Evolutionary conservation across 2,113 vertebrate species (phyloP), one percentile per base, ranked within the genome.

Genomic region (Chloebia gouldiae): DNA sequence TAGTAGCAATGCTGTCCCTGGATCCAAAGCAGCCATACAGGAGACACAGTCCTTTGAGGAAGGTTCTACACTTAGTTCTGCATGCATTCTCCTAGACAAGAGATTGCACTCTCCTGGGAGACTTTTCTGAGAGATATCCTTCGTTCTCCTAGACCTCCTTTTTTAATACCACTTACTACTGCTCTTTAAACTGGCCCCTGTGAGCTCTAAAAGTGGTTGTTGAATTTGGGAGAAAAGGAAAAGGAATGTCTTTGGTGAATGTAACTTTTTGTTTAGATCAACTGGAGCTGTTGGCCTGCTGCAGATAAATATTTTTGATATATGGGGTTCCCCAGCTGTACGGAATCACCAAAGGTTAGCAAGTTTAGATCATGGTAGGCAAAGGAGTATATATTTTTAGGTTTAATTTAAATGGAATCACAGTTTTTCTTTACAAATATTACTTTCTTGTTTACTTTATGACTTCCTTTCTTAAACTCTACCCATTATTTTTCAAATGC

Each of bases 61-160:
- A 59, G 6, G 3, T 50, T 11, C 10, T 40, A 3, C 0, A 1
- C 18, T 45, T 69, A 17, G 23, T 9, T 44, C 20, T 69, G 6
- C 33, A 22, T 17, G 7, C 16, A 12, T 86, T 84, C 33, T 9
- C 13, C 56, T 35, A 30, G 24, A 44, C 10, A 45, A 86, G 57
- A 70, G 10, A 15, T 37, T 66, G 40, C 14, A 40, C 2, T 3
- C 13, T 40, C 10, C 24, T 49, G 20, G 47, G 7, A 23, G 16
- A 37, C 5, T 82, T 81, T 78, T 66, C 22, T 47, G 71, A 68
- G 19, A 37, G 7, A 56, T 2, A 65, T 53, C 47, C 31, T 70
- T 77, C 0, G 0, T 3, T 81, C 10, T 61, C 13, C 33, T 56
- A 51, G 6, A 51, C 31, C 5, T 65, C 10, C 11, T 70, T 89